Conservation (phyloP, 64 coral and sea anemone genomes). For the Anthopleura sola region DNA sequence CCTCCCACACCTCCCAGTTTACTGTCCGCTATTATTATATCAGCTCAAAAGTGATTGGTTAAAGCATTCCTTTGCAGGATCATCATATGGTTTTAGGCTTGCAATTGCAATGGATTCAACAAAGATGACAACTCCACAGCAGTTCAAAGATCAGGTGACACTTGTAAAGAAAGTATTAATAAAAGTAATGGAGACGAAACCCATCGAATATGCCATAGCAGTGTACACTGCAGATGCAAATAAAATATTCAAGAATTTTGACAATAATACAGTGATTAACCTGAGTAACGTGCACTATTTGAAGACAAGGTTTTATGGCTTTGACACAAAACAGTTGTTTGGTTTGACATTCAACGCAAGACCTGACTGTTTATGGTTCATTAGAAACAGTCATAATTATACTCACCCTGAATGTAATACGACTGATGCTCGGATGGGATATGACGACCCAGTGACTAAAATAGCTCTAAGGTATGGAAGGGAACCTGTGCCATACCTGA, state of each 20-base stretch:
- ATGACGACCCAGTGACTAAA: not conserved
- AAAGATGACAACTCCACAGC: not conserved
- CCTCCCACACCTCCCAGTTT: too few relatives aligned
- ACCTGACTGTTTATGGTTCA: not conserved
- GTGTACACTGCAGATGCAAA: not conserved
- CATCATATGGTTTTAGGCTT: not conserved
- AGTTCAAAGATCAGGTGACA: not conserved
- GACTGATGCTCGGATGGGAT: not conserved
- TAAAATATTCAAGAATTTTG: not conserved
- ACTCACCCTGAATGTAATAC: not conserved
- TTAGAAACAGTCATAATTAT: not conserved
- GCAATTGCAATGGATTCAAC: conserved; percentile 34
- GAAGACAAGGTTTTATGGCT: not conserved
- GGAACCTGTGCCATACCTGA: not conserved
- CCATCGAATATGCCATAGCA: not conserved
- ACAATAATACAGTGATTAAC: not conserved
- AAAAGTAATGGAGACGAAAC: not conserved
- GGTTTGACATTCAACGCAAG: not conserved
- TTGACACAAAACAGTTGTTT: not conserved
- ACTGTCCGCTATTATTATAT: too few relatives aligned
- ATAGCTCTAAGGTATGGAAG: not conserved
- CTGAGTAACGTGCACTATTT: not conserved
- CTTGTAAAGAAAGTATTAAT: not conserved
- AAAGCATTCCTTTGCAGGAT: not conserved
- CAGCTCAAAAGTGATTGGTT: too few relatives aligned